Conservation (phyloP, 1,140 invertebrate species). For the Belonocnema kinseyi region DNA sequence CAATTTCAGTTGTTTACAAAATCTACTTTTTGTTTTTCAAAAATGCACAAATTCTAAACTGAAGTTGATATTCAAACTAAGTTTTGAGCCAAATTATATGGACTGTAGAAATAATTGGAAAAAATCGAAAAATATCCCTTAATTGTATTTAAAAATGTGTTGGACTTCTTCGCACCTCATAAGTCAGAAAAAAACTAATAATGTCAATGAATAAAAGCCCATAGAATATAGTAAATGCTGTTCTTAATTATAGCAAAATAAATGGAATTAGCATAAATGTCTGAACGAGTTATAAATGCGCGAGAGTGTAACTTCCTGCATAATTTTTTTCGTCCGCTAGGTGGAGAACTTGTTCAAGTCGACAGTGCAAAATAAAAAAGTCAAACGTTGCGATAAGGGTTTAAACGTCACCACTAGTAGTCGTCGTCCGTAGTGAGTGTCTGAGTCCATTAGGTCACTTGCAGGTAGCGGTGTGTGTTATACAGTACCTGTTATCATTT, state of each 20-base stretch:
- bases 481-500: constrained; percentile 46
- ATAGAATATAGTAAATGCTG: neutral
- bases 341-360: constrained; percentile 26
- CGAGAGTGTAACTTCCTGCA: constrained; percentile 21
- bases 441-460: constrained; percentile 53
- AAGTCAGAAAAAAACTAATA: too few relatives aligned
- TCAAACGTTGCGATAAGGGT: constrained; percentile 14
- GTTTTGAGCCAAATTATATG: too few relatives aligned
- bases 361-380: constrained; percentile 22
- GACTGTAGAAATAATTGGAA: too few relatives aligned
- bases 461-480: constrained; percentile 56
- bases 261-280: constrained; percentile 24
- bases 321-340: constrained; percentile 13
- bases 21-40: too few relatives aligned
- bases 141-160: too few relatives aligned
- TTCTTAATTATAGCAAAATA: constrained; percentile 22
- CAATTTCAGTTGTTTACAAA: too few relatives aligned
- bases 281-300: constrained; percentile 16
- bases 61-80: too few relatives aligned
- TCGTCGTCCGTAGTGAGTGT: too few relatives aligned
- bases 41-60: too few relatives aligned
- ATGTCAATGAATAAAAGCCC: neutral
- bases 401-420: neutral
- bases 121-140: too few relatives aligned
- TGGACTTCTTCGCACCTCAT: too few relatives aligned